Base-by-base conservation (phyloP, 2,797 vertebrate species). In the Selene dorsalis region DNA sequence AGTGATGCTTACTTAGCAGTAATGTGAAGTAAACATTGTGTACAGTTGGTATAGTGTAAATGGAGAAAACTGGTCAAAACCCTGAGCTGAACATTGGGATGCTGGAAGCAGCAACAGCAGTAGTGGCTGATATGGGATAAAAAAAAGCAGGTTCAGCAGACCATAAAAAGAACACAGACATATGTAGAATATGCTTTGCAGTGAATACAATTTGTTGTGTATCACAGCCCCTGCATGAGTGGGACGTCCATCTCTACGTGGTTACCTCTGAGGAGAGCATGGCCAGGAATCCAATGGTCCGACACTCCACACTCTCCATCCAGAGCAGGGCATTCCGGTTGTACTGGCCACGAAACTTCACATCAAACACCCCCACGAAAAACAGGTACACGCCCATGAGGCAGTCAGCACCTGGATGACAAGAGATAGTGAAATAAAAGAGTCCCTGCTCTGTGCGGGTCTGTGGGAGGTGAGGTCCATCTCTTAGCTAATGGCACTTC, bases 361-460 rank as follows among this genome's bases (percentile, higher is more conserved):
- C 81, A 69, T 96, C 94, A 50, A 93, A 96, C 72, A 95, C 87
- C 0, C 95, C 95, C 13, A 95, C 73, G 22, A 96, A 96, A 75
- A 96, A 95, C 20, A 96, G 91, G 63, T 97, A 97, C 28, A 96
- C 80, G 0, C 94, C 95, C 95, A 96, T 96, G 79, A 96, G 93
- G 87, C 92, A 95, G 90, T 96, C 95, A n/a, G 94, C 95, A 94
- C 92, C 94, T 97, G 84, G 1, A 74, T 11, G 50, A 78, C 24
- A 75, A 72, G 61, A 47, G 41, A 75, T 0, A 9, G 55, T 2
- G 28, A 69, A 61, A 80, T 3, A 39, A 4, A 59, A 26, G 11
- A 77, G 48, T 47, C 16, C 9, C 2, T 4, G 35, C 3, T 47
- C 16, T n/a, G 14, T 4, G 24, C 50, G 53, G 45, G 9, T 66